Conservation (phyloP, 2,113 vertebrate species). For the Arvicanthis niloticus region DNA sequence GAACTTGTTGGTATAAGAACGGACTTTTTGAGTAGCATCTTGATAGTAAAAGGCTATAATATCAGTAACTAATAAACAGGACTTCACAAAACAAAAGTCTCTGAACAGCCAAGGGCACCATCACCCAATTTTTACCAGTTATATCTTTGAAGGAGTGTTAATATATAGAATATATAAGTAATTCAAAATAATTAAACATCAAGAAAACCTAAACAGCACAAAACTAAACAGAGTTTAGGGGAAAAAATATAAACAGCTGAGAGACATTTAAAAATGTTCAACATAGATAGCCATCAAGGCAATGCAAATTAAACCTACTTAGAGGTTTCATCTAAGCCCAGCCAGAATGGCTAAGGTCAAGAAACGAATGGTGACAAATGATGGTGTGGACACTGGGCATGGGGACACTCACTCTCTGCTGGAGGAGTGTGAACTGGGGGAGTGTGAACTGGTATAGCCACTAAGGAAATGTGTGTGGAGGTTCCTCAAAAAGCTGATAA, state of each 20-base stretch:
- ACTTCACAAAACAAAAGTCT: neutral
- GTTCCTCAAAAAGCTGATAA: neutral
- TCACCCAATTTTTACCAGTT: neutral
- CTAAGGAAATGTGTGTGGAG: too few species aligned
- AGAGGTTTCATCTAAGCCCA: neutral
- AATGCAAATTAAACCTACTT: neutral
- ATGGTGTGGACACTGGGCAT: too few species aligned
- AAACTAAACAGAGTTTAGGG: neutral
- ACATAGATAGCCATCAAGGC: neutral
- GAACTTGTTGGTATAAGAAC: neutral
- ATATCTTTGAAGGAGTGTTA: neutral
- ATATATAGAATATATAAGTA: neutral
- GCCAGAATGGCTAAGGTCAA: neutral
- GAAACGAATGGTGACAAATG: neutral
- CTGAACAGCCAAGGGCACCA: neutral
- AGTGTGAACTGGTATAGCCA: neutral
- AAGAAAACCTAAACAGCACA: neutral
- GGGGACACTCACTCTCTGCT: neutral
- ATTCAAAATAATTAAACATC: neutral
- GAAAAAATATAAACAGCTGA: neutral
- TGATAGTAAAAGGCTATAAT: neutral
- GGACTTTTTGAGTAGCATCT: neutral
- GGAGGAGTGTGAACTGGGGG: neutral
- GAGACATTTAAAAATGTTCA: neutral
- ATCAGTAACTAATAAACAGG: neutral